A percentile compares a stretch with the other conserved stretches of the same genome.
Conservation (phyloP, 2,888 invertebrate species). For the Cyclophora punctaria region DNA sequence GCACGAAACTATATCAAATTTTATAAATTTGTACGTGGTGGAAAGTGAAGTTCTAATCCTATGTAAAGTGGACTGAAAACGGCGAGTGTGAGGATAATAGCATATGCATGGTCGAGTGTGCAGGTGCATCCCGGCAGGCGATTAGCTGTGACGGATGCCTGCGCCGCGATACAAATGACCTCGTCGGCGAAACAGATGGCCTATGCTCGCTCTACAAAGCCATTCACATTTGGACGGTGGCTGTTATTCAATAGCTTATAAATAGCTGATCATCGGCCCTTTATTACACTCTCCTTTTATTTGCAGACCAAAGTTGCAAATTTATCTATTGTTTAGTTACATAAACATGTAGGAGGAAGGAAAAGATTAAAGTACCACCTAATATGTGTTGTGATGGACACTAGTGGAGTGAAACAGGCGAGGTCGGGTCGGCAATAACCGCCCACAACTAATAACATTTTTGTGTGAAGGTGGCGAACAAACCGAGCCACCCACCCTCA, state of each 20-base stretch:
- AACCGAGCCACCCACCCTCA: slow-evolving; percentile 53
- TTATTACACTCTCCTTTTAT: too few relatives aligned
- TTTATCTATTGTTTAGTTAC: too few relatives aligned
- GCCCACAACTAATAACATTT: slow-evolving; percentile 72
- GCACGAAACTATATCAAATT: too few relatives aligned
- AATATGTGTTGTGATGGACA: slow-evolving; percentile 24
- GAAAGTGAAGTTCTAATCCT: background rate
- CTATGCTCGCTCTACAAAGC: slow-evolving; percentile 23
- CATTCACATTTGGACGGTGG: slow-evolving; percentile 49
- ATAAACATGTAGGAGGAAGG: too few relatives aligned
- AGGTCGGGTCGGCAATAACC: slow-evolving; percentile 57
- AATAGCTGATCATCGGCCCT: too few relatives aligned
- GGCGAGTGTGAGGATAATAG: background rate
- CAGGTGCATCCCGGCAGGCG: slow-evolving; percentile 51
- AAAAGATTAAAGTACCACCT: too few relatives aligned
- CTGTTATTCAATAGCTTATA: slow-evolving; percentile 44
- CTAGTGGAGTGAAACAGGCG: slow-evolving; percentile 33
- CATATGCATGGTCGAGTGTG: slow-evolving; percentile 25
- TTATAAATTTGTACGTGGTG: background rate
- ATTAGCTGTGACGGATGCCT: slow-evolving; percentile 60
- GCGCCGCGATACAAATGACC: slow-evolving; percentile 55
- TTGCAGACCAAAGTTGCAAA: too few relatives aligned
- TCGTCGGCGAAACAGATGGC: slow-evolving; percentile 57
- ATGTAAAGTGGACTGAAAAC: background rate
- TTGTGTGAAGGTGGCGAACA: slow-evolving; percentile 62